phyloP scores from a whole-genome alignment of 2,113 vertebrate genomes.

The Onychostoma macrolepis region DNA sequence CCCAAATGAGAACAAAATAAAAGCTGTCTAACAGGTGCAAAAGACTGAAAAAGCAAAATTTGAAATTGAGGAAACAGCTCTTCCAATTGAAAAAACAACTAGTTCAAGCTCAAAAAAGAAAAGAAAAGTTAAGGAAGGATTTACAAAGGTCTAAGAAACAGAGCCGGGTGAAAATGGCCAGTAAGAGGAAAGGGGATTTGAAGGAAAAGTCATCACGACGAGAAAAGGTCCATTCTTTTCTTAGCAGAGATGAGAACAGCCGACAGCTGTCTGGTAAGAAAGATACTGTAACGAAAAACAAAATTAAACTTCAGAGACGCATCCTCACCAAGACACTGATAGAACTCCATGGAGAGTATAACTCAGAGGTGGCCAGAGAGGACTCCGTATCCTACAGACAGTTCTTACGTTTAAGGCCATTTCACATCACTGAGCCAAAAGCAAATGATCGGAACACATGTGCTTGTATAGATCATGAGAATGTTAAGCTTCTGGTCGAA shows the following conservation, averaged over 20 bases:
- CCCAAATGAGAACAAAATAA: not conserved
- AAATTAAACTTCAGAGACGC: not conserved
- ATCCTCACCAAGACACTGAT: not conserved
- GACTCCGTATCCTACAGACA: too few relatives aligned
- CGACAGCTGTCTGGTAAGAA: not conserved
- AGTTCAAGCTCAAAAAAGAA: not conserved
- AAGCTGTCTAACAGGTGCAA: not conserved
- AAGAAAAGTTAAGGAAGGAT: too few relatives aligned
- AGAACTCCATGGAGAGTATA: too few relatives aligned
- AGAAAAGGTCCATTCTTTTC: constrained; percentile 1
- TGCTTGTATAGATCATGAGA: constrained; percentile 2
- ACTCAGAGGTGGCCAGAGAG: too few relatives aligned
- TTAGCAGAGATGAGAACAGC: constrained; percentile 12
- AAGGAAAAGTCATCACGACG: not conserved
- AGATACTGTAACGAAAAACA: too few relatives aligned
- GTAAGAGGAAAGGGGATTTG: not conserved
- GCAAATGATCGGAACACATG: not conserved
- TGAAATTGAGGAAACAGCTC: not conserved
- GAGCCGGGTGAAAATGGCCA: not conserved
- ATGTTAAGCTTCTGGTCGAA: not conserved
- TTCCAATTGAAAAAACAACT: not conserved
- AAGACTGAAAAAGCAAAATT: not conserved
- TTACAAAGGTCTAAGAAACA: not conserved
- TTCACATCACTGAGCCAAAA: constrained; percentile 11
- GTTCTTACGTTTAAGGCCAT: not conserved